These are phyloP conservation scores for Synanceia verrucosa DNA, from an alignment of 2,797 vertebrate genomes.

Conservation along the genomic window DNA sequence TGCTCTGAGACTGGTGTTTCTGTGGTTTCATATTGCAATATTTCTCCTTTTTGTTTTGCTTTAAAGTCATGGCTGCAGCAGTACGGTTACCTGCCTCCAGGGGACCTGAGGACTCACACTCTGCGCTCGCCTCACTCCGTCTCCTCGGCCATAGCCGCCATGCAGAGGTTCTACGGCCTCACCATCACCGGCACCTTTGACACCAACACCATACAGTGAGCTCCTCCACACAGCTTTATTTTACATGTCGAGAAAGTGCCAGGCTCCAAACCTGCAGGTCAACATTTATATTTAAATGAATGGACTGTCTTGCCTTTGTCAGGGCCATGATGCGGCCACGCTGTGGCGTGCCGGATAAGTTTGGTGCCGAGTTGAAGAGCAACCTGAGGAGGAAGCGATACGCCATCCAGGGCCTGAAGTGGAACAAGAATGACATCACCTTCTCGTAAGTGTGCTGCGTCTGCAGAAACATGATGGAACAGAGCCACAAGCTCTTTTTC, in stretches of 20 bases:
- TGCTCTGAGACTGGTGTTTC: constrained; percentile 5
- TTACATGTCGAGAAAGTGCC: not conserved
- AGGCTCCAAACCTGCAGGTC: not conserved
- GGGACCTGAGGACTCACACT: constrained; percentile 90
- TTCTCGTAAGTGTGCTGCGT: constrained; percentile 84
- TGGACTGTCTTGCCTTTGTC: constrained; percentile 39
- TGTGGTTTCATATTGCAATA: not conserved
- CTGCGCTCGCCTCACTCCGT: constrained; percentile 88
- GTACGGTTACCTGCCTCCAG: constrained; percentile 93
- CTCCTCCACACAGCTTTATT: constrained; percentile 5
- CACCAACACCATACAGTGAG: constrained; percentile 84
- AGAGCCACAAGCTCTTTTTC: not conserved
- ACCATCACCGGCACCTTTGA: constrained; percentile 86
- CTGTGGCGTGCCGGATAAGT: constrained; percentile 94
- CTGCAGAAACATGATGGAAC: not conserved
- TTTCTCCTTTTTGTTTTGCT: not conserved
- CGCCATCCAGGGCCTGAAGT: constrained; percentile 92
- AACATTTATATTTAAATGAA: constrained; percentile 6
- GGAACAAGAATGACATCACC: constrained; percentile 88
- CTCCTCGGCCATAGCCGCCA: constrained; percentile 86
- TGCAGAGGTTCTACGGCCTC: constrained; percentile 93
- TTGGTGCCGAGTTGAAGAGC: constrained; percentile 92
- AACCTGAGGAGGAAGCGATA: constrained; percentile 92
- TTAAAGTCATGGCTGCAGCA: constrained; percentile 92
- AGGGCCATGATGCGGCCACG: constrained; percentile 91